phyloP scores from a whole-genome alignment of 1,140 invertebrate genomes.

The Bathynomus jamesi region DNA sequence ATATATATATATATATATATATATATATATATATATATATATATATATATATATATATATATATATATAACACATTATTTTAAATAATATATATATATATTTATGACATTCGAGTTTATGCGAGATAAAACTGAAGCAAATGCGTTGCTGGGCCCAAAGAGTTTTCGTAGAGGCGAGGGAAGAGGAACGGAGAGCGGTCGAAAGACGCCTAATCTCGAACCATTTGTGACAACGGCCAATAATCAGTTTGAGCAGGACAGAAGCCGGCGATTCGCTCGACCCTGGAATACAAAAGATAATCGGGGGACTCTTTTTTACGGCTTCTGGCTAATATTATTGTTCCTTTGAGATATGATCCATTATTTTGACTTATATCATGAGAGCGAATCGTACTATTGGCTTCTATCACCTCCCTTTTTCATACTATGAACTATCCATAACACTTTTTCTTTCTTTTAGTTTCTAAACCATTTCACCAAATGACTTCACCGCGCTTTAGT shows the following conservation, averaged over 20 bases:
- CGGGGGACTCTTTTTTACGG: neutral
- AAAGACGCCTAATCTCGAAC: neutral
- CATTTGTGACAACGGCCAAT: constrained; percentile 1
- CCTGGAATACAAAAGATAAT: constrained; percentile 1
- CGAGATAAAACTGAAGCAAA: neutral
- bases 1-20: constrained; percentile 1
- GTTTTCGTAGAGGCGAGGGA: neutral
- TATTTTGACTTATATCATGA: constrained; percentile 1
- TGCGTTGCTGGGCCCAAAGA: neutral
- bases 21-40: constrained; percentile 3
- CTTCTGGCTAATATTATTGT: constrained; percentile 1
- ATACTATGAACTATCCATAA: neutral
- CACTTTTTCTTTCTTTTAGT: neutral
- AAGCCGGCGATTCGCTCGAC: neutral
- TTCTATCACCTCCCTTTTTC: neutral
- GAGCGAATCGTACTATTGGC: neutral
- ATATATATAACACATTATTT: neutral
- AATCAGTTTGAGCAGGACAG: constrained; percentile 1
- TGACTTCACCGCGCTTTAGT: no score
- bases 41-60: constrained; percentile 1
- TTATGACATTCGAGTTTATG: neutral
- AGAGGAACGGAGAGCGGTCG: neutral
- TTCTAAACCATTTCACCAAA: neutral
- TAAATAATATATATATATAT: neutral
- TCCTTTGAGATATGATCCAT: constrained; percentile 1